Base-by-base conservation (phyloP, 2,113 vertebrate species). In the Gobiocypris rarus region DNA sequence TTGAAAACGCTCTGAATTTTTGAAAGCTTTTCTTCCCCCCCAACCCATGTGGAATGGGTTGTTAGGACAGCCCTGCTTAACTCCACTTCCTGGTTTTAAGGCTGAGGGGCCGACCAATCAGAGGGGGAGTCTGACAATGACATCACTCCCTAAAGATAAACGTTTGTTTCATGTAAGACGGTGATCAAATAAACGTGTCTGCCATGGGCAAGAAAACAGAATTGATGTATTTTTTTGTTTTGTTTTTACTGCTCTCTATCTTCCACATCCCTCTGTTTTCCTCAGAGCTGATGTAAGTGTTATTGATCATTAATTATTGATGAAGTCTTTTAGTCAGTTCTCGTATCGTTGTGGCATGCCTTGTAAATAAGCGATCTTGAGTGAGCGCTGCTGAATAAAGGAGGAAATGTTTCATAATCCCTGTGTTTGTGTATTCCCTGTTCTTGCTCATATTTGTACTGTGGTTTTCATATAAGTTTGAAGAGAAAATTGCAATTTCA, bases 351-450 rank as follows among this genome's bases (percentile, higher is more conserved):
- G 94, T 95, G 94, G 94, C 94, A 95, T 95, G 94, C 93, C 93
- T 91, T 95, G 94, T 95, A 95, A 95, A 95, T 95, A 95, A 93
- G 93, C 94, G 91, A 93, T 94, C 94, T 94, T 87, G 91, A 93
- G 93, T 94, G 94, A 93, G 94, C 93, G 93, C 91, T 71, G 86
- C 87, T 91, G 92, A 93, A 93, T 94, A 93, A 94, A 95, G 94
- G 89, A 94, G 90, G 92, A 92, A 94, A 94, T 93, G 92, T 95
- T 95, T 95, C 92, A 92, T 95, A 94, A 52, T 3, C 15, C 26
- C 11, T 38, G 84, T 77, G 52, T 15, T 61, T 84, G 83, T 88
- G 88, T 90, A 45, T 26, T 88, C 85, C 85, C 28, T 81, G 0
- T 69, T 0, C 41, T 22, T 54, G 2, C 17, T 3, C 7, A 2